phyloP scores from a whole-genome alignment of 2,113 vertebrate genomes.

The Notarius lentiginosus region DNA sequence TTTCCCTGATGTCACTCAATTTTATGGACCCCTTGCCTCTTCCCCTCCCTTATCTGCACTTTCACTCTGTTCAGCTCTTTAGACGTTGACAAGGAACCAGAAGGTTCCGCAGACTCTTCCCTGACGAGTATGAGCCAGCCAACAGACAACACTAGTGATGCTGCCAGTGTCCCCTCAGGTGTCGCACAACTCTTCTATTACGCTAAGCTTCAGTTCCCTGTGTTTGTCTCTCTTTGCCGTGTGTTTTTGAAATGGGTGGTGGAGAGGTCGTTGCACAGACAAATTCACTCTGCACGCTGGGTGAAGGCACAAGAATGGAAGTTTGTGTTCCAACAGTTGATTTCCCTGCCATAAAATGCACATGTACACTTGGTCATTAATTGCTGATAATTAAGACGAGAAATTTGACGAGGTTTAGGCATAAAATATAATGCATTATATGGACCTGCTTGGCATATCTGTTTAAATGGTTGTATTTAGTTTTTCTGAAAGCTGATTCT shows the following conservation, averaged over 20 bases:
- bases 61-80: constrained; percentile 55
- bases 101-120: constrained; percentile 54
- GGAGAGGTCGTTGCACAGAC: neutral
- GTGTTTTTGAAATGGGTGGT: constrained; percentile 18
- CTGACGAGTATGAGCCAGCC: constrained; percentile 55
- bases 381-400: neutral
- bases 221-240: neutral
- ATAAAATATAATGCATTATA: neutral
- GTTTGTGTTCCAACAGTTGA: neutral
- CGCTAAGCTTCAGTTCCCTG: constrained; percentile 13
- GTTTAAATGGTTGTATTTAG: neutral
- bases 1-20: constrained; percentile 31
- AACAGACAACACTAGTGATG: constrained; percentile 50
- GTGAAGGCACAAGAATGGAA: neutral
- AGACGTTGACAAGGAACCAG: constrained; percentile 59
- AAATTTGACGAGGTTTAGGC: neutral
- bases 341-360: neutral
- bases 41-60: constrained; percentile 37
- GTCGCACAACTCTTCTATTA: constrained; percentile 44
- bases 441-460: neutral
- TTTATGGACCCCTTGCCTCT: constrained; percentile 12
- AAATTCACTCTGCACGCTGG: neutral
- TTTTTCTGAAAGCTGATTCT: neutral
- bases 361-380: too few relatives aligned
- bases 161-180: constrained; percentile 52